Conservation (phyloP, 2,113 vertebrate genomes). For the Fulmarus glacialis region DNA sequence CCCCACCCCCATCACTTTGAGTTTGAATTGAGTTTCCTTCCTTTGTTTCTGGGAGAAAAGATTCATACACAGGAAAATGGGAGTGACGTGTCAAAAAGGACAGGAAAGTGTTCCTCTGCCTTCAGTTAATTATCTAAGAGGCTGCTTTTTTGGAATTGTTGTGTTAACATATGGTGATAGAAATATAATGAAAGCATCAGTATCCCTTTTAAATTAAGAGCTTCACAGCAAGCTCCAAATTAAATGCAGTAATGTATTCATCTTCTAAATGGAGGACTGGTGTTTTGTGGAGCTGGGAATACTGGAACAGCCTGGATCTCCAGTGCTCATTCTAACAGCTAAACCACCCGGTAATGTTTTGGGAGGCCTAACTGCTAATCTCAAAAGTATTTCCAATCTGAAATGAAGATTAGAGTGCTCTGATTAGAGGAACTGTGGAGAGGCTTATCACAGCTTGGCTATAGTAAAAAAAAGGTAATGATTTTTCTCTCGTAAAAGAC, state of each 20-base stretch:
- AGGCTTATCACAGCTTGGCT: not conserved
- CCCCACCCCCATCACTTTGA: not conserved
- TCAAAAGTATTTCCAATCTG: not conserved
- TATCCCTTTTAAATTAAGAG: not conserved
- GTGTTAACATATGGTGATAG: not conserved
- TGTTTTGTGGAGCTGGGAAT: not conserved
- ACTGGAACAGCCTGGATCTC: not conserved
- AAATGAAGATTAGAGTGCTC: not conserved
- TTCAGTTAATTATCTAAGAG: not conserved
- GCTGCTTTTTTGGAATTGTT: not conserved
- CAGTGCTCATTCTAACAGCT: not conserved
- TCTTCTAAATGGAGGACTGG: not conserved
- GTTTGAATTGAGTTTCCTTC: not conserved
- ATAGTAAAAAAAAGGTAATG: not conserved
- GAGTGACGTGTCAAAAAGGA: not conserved
- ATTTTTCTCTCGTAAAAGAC: not conserved
- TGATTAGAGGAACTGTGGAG: not conserved
- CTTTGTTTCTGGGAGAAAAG: conserved; percentile 10
- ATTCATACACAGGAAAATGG: not conserved
- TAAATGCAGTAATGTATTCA: not conserved
- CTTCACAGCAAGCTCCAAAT: not conserved
- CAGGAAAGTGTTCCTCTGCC: not conserved
- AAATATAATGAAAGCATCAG: not conserved
- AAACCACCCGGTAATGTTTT: not conserved
- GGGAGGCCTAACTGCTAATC: not conserved